phyloP scores from a whole-genome alignment of 2,888 invertebrate species.

The Cordilura impudica region DNA sequence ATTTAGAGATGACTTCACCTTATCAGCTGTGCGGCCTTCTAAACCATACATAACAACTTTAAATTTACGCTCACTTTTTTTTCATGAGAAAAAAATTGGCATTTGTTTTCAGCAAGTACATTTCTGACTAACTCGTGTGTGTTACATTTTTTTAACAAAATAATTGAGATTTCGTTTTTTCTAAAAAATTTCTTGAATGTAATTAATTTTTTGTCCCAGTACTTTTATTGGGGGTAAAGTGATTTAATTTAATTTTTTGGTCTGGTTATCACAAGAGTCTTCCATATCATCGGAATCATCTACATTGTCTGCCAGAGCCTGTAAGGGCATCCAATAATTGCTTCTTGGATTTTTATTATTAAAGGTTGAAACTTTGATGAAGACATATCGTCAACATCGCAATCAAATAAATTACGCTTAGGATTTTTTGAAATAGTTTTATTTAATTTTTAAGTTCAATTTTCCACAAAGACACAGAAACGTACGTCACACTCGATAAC shows the following conservation, averaged over 20 bases:
- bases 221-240: constrained; percentile 23
- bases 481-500: too few species aligned
- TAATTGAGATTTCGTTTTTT: neutral
- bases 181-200: neutral
- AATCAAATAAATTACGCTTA: too few species aligned
- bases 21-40: constrained; percentile 2
- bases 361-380: neutral
- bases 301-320: constrained; percentile 1
- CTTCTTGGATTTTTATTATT: neutral
- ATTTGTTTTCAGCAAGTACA: constrained; percentile 2
- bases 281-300: neutral
- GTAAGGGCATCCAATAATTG: constrained; percentile 10
- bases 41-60: too few species aligned
- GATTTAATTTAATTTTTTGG: too few species aligned
- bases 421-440: too few species aligned
- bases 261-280: too few species aligned
- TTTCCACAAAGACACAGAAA: too few species aligned
- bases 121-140: constrained; percentile 1
- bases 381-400: neutral
- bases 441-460: too few species aligned
- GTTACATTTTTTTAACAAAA: constrained; percentile 41
- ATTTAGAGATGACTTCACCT: neutral
- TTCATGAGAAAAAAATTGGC: constrained; percentile 27
- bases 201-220: neutral
- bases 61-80: neutral